These are phyloP conservation scores for Antheraea pernyi DNA, from an alignment of 1,140 invertebrate species.

Conservation along the genomic window DNA sequence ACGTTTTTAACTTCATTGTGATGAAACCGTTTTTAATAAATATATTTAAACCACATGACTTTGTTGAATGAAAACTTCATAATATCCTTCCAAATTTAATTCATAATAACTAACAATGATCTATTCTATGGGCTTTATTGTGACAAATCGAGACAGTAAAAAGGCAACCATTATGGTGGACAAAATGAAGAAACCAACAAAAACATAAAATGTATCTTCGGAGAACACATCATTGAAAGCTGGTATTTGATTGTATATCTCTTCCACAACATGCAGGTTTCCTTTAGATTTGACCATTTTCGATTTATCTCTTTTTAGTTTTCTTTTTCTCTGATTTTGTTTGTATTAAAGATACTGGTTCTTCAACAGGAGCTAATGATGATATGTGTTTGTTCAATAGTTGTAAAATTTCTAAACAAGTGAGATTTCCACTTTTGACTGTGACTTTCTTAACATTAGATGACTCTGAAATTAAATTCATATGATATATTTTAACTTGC, in stretches of 20 bases:
- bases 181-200: conserved; percentile 90
- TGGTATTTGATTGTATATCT: conserved; percentile 92
- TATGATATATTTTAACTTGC: neutral
- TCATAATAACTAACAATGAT: conserved; percentile 8
- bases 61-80: neutral
- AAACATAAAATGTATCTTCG: conserved; percentile 97
- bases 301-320: conserved; percentile 64
- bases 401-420: conserved; percentile 87
- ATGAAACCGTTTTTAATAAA: conserved; percentile 7
- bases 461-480: conserved; percentile 79
- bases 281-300: conserved; percentile 64
- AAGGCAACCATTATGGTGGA: conserved; percentile 90
- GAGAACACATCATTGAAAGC: conserved; percentile 97
- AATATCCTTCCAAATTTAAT: conserved; percentile 7
- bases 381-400: conserved; percentile 90
- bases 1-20: neutral
- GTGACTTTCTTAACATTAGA: conserved; percentile 83
- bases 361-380: conserved; percentile 82
- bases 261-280: conserved; percentile 87
- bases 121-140: conserved; percentile 89
- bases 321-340: conserved; percentile 81
- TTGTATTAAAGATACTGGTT: conserved; percentile 65
- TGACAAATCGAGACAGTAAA: conserved; percentile 93
- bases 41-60: neutral
- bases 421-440: conserved; percentile 87